phyloP scores from a whole-genome alignment of 2,888 invertebrate genomes.

The Cerastis rubricosa region DNA sequence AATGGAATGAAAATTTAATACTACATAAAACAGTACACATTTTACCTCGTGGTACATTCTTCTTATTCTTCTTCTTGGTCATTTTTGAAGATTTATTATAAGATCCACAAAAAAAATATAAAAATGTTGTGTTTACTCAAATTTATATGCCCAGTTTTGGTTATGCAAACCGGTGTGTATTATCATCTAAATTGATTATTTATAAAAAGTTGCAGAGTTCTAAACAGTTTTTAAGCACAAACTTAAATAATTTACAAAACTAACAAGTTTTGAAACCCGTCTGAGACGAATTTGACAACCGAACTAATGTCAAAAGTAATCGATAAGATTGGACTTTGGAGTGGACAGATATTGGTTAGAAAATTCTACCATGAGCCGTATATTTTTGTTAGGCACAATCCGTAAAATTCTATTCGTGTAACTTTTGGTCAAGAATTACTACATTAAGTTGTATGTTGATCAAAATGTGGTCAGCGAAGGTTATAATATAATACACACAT shows the following conservation, averaged over 20 bases:
- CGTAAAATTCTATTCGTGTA: neutral
- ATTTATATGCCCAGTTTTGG: slow-evolving; percentile 44
- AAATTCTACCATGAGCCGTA: slow-evolving; percentile 19
- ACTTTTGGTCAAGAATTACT: neutral
- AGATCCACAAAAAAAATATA: slow-evolving; percentile 22
- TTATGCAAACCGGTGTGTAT: neutral
- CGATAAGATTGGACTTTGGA: slow-evolving; percentile 31
- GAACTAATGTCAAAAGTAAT: slow-evolving; percentile 33
- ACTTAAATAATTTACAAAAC: slow-evolving; percentile 22
- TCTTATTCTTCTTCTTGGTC: slow-evolving; percentile 78
- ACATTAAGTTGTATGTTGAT: neutral
- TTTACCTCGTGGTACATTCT: slow-evolving; percentile 72
- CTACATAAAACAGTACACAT: neutral
- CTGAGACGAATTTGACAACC: slow-evolving; percentile 33
- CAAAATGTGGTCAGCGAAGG: neutral
- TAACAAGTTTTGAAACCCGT: slow-evolving; percentile 32
- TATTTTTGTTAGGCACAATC: neutral
- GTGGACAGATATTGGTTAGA: neutral
- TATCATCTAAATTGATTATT: slow-evolving; percentile 5
- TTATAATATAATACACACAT: neutral
- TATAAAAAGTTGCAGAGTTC: neutral
- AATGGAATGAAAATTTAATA: neutral
- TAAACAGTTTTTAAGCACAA: neutral
- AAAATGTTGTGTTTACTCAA: slow-evolving; percentile 24
- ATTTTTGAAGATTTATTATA: slow-evolving; percentile 47